Conservation (phyloP, 2,888 invertebrate species). For the Pediacus dermestoides region DNA sequence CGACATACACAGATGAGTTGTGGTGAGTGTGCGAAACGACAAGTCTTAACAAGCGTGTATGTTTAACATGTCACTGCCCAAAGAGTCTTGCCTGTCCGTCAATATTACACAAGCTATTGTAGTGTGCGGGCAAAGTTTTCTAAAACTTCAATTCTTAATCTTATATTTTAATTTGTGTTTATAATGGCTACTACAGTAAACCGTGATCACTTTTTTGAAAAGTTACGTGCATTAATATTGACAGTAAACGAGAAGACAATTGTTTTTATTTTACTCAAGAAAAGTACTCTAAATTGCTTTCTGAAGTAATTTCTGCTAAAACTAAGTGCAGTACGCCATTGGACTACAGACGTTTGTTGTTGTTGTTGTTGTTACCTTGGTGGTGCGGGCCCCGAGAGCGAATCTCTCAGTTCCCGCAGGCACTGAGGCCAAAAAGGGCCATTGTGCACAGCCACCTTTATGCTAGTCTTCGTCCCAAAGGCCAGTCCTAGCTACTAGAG, state of each 20-base stretch:
- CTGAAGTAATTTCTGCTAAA: constrained; percentile 31
- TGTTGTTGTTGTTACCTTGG: too few species aligned
- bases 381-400: too few species aligned
- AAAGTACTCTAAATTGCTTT: constrained; percentile 31
- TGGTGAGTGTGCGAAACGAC: constrained; percentile 16
- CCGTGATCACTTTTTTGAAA: constrained; percentile 25
- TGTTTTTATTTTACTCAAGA: constrained; percentile 30
- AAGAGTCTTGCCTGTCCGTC: too few species aligned
- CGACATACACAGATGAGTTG: constrained; percentile 15
- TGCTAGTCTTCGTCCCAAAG: too few species aligned
- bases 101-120: constrained; percentile 20
- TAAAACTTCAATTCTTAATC: constrained; percentile 12
- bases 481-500: too few species aligned
- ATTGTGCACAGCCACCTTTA: too few species aligned
- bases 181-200: constrained; percentile 27
- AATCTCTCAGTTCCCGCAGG: too few species aligned
- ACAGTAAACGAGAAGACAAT: constrained; percentile 30
- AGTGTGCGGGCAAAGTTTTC: constrained; percentile 18
- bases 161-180: constrained; percentile 23
- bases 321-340: constrained; percentile 27
- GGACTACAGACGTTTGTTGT: constrained; percentile 26
- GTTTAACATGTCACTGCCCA: too few species aligned
- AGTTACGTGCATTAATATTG: constrained; percentile 27
- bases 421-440: too few species aligned
- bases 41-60: constrained; percentile 12